Evolutionary conservation across 1,140 invertebrate species (phyloP).

Genomic region (Muscidifurax raptorellus): DNA sequence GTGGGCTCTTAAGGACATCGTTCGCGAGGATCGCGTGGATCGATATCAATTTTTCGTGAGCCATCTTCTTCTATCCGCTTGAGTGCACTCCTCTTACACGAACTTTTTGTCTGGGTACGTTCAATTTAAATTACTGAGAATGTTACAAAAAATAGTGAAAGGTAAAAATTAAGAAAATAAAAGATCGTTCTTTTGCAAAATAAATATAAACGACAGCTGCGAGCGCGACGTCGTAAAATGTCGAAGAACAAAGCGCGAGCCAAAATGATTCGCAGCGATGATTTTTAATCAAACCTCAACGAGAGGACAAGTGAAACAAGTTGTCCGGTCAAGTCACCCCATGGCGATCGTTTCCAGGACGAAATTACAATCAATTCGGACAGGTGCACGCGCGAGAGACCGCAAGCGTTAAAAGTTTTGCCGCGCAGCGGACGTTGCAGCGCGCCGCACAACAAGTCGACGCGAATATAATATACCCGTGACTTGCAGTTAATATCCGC

Average conservation of each 20-base stretch:
- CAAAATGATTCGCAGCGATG: constrained; percentile 16
- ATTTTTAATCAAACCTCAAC: constrained; percentile 57
- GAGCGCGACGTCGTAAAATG: too few relatives aligned
- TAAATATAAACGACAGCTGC: too few relatives aligned
- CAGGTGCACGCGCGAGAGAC: constrained; percentile 49
- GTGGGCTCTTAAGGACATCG: constrained; percentile 35
- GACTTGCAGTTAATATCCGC: constrained; percentile 12
- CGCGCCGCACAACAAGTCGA: constrained; percentile 24
- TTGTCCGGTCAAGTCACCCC: constrained; percentile 55
- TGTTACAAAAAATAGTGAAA: too few relatives aligned
- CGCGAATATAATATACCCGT: background rate
- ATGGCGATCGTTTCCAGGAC: constrained; percentile 50
- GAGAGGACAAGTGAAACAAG: constrained; percentile 49
- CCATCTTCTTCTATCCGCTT: background rate
- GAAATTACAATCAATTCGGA: constrained; percentile 61
- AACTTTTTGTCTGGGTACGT: too few relatives aligned
- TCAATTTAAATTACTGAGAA: too few relatives aligned
- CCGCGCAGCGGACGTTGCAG: constrained; percentile 13
- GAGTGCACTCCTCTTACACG: too few relatives aligned
- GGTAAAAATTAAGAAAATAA: too few relatives aligned
- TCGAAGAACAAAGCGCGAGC: background rate
- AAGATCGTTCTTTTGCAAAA: too few relatives aligned
- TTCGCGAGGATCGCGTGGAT: constrained; percentile 36
- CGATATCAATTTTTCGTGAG: constrained; percentile 38
- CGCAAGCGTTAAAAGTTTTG: constrained; percentile 53